Evolutionary conservation across 1,140 invertebrate species (phyloP).

Genomic region (Carcinoscorpius rotundicauda): DNA sequence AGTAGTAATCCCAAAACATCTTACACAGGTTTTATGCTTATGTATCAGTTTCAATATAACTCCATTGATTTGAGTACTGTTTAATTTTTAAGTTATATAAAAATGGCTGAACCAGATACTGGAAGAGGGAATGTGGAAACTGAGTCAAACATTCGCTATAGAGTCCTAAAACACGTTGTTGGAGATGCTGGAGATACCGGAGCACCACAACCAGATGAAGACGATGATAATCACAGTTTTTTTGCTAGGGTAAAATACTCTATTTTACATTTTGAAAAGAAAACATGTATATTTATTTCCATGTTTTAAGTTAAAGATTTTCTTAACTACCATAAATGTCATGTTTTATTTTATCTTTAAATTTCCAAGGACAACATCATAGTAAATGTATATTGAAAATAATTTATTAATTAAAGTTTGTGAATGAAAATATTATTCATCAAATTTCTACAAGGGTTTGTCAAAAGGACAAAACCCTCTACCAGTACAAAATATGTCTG

Average conservation of each 20-base stretch:
- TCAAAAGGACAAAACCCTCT: too few relatives aligned
- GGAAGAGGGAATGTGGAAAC: neutral
- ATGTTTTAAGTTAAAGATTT: neutral
- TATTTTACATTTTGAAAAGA: neutral
- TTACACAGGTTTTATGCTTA: too few relatives aligned
- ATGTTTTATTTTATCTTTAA: neutral
- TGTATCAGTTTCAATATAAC: too few relatives aligned
- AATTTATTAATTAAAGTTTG: too few relatives aligned
- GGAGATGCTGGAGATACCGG: slow-evolving; percentile 5
- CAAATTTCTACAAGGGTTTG: too few relatives aligned
- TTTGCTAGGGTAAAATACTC: slow-evolving; percentile 9
- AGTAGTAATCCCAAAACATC: too few relatives aligned
- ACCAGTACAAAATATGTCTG: too few relatives aligned
- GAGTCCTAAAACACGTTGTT: slow-evolving; percentile 7
- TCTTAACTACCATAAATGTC: neutral
- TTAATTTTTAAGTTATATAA: too few relatives aligned
- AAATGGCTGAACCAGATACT: neutral
- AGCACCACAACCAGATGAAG: slow-evolving; percentile 8
- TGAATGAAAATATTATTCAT: too few relatives aligned
- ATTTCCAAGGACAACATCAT: neutral
- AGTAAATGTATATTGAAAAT: neutral
- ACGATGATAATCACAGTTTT: slow-evolving; percentile 7
- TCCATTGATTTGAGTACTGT: too few relatives aligned
- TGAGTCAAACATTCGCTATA: neutral
- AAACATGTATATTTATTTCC: neutral